Evolutionary conservation across 2,113 vertebrate species (phyloP).

Genomic region (Rhegmatorhina hoffmannsi): DNA sequence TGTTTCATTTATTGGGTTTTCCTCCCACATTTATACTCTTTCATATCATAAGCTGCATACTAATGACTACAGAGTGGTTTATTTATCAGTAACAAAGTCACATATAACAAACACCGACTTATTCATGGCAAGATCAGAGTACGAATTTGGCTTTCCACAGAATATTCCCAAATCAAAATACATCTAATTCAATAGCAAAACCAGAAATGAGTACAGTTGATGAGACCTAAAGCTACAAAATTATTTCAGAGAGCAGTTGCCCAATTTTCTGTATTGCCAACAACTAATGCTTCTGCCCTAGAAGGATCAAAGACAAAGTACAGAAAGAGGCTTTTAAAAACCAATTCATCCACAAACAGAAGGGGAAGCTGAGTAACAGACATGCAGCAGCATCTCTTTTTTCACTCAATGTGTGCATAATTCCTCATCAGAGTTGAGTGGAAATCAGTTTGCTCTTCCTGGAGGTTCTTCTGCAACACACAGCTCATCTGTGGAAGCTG

Average conservation of each 20-base stretch:
- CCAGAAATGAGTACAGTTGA: not conserved
- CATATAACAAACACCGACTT: not conserved
- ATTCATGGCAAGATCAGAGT: not conserved
- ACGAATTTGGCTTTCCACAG: not conserved
- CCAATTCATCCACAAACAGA: not conserved
- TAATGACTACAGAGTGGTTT: not conserved
- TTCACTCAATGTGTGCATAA: not conserved
- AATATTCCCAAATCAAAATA: not conserved
- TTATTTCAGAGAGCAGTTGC: not conserved
- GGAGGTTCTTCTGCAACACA: not conserved
- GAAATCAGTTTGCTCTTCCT: not conserved
- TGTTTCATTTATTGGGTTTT: not conserved
- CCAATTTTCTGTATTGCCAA: not conserved
- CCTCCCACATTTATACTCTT: not conserved
- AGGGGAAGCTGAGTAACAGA: not conserved
- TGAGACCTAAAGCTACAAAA: not conserved
- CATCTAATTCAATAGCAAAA: not conserved
- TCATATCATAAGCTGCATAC: not conserved
- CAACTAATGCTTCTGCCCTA: not conserved
- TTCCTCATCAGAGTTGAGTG: not conserved
- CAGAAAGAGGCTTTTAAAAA: not conserved
- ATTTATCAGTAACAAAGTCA: not conserved
- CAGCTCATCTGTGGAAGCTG: fast-evolving
- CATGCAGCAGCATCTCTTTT: not conserved
- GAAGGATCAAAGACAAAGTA: not conserved